Evolutionary conservation across 2,888 invertebrate genomes (phyloP).

Genomic region (Abrostola triplasia): DNA sequence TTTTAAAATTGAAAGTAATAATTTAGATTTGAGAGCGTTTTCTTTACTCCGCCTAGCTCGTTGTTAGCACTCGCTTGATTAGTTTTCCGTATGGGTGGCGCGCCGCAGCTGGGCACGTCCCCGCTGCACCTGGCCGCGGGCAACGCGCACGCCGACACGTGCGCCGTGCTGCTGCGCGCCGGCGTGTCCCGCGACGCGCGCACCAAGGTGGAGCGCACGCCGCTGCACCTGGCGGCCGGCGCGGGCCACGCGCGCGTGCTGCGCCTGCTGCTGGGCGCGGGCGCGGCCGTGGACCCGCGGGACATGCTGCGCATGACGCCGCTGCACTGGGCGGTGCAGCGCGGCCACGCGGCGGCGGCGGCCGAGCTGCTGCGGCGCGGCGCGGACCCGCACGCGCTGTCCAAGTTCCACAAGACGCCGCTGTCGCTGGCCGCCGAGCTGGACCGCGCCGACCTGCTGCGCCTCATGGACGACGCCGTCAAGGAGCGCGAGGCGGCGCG

Average conservation of each 20-base stretch:
- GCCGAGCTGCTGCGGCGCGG: conserved; percentile 91
- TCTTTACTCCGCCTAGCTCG: too few relatives aligned
- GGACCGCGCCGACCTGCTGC: conserved; percentile 46
- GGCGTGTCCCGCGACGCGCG: conserved; percentile 96
- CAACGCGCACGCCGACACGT: conserved; percentile 93
- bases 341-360: conserved; percentile 90
- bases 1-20: too few relatives aligned
- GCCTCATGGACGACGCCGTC: conserved; percentile 62
- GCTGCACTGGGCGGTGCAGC: conserved; percentile 97
- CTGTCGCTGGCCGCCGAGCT: conserved; percentile 59
- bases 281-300: conserved; percentile 71
- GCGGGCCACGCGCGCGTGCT: conserved; percentile 94
- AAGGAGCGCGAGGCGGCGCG: conserved; percentile 56
- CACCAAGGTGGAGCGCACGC: conserved; percentile 96
- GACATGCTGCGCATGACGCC: conserved; percentile 92
- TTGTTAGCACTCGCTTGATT: too few relatives aligned
- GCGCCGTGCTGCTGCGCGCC: conserved; percentile 94
- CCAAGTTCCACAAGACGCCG: conserved; percentile 79
- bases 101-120: conserved; percentile 96
- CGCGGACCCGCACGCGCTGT: conserved; percentile 89
- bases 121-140: conserved; percentile 95
- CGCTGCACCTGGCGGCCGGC: conserved; percentile 95
- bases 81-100: too few relatives aligned
- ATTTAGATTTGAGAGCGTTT: too few relatives aligned
- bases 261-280: conserved; percentile 89